Conservation (phyloP, 2,797 vertebrate genomes). For the Tragopan temminckii region DNA sequence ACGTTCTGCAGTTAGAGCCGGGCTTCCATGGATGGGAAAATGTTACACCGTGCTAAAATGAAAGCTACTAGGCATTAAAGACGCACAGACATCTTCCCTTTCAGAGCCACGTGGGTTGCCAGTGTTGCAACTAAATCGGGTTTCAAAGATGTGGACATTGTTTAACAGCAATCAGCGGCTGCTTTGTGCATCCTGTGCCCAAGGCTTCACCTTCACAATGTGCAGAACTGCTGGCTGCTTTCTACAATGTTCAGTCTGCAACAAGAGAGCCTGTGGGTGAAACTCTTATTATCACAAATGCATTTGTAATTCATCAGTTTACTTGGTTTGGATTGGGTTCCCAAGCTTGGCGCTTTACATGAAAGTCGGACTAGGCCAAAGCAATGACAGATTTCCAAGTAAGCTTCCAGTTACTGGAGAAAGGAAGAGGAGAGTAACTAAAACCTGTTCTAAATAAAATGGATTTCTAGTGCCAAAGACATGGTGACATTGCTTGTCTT, state of each 20-base stretch:
- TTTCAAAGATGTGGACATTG: background rate
- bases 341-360: background rate
- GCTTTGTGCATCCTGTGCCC: background rate
- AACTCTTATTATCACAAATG: background rate
- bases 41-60: background rate
- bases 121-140: background rate
- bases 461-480: background rate
- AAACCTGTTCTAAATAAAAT: slow-evolving; percentile 25
- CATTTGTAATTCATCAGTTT: background rate
- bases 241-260: background rate
- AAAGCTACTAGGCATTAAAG: background rate
- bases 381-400: slow-evolving; percentile 20
- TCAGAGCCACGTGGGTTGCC: background rate
- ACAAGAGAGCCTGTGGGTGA: background rate
- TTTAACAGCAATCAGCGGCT: background rate
- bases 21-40: background rate
- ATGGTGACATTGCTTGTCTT: background rate
- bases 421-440: background rate
- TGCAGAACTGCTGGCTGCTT: background rate
- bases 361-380: slow-evolving; percentile 11
- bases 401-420: slow-evolving; percentile 11
- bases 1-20: background rate
- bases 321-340: background rate
- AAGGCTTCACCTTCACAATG: background rate
- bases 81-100: background rate